Base-by-base conservation (phyloP, 2,797 vertebrate genomes). In the Mormyrus hasselquistii region DNA sequence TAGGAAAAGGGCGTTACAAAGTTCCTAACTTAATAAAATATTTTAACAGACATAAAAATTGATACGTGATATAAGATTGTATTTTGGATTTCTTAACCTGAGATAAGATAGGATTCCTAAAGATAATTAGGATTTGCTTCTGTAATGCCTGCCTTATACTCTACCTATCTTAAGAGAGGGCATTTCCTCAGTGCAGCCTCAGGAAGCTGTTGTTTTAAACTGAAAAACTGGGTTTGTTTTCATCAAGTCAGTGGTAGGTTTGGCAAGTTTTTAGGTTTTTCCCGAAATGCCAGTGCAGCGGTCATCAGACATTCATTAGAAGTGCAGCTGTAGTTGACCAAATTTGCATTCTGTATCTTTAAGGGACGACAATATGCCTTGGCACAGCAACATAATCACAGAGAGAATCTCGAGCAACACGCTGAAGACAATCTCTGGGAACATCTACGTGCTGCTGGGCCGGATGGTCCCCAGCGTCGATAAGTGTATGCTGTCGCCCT, bases 351-450 rank as follows among this genome's bases (percentile, higher is more conserved):
- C 38, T 29, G 22, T 10, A 50, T 90, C 16, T 34, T 22, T 25
- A 83, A 97, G 96, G 85, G 93, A 95, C 1, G 83, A 93, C n/a
- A 93, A 93, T n/a, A 88, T 93, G 47, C 91, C 88, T 0, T 97
- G 96, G 96, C 95, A 96, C 91, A 97, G 95, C 79, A 97, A 95
- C 92, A 89, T 94, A 89, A 93, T 97, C 6, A 87, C 88, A 6
- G 94, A 96, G 1, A 92, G 96, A 86, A 57, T 96, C 88, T 94
- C 95, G 38, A 92, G 44, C 3, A 91, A 89, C 25, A 90, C 91
- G 25, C 55, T 97, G 88, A 96, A 94, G 91, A 96, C 95, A 0
- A 6, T 94, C 49, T 93, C 95, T 0, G 94, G 95, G 34, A 94
- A 91, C 8, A 91, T 94, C 41, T 97, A 97, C 59, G 79, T 95